phyloP scores from a whole-genome alignment of 2,113 vertebrate genomes.

The Sorex fumeus region DNA sequence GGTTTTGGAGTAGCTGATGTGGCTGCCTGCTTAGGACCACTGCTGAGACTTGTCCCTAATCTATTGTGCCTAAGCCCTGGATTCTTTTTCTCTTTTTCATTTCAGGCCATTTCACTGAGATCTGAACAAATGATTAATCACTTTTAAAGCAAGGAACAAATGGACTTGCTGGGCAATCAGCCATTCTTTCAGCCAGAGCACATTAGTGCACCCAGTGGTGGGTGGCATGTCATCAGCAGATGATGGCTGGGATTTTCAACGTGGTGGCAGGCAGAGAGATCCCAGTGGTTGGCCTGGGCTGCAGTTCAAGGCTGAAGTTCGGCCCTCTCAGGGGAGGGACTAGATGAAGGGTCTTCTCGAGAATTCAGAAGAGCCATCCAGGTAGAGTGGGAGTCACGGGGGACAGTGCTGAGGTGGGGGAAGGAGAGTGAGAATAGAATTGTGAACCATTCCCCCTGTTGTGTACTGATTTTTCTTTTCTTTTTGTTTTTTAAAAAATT shows the following conservation, averaged over 20 bases:
- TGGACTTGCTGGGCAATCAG: slow-evolving; percentile 67
- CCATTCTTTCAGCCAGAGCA: slow-evolving; percentile 15
- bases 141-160: slow-evolving; percentile 74
- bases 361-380: neutral
- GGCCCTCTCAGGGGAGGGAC: neutral
- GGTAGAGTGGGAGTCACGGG: neutral
- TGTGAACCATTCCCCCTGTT: neutral
- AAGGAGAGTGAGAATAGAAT: neutral
- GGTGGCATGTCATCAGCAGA: slow-evolving; percentile 69
- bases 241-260: slow-evolving; percentile 50
- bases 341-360: neutral
- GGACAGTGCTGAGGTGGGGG: neutral
- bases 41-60: slow-evolving; percentile 61
- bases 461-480: neutral
- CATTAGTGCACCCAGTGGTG: slow-evolving; percentile 70
- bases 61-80: slow-evolving; percentile 16
- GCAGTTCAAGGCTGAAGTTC: slow-evolving; percentile 40
- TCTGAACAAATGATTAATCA: slow-evolving; percentile 77
- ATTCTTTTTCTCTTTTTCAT: slow-evolving; percentile 24
- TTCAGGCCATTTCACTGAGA: slow-evolving; percentile 82
- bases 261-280: slow-evolving; percentile 60
- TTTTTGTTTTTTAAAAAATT: too few relatives aligned
- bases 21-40: slow-evolving; percentile 23
- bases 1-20: neutral
- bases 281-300: slow-evolving; percentile 41